phyloP scores from a whole-genome alignment of 2,888 invertebrate species.

The Rhorus exstirpatorius region DNA sequence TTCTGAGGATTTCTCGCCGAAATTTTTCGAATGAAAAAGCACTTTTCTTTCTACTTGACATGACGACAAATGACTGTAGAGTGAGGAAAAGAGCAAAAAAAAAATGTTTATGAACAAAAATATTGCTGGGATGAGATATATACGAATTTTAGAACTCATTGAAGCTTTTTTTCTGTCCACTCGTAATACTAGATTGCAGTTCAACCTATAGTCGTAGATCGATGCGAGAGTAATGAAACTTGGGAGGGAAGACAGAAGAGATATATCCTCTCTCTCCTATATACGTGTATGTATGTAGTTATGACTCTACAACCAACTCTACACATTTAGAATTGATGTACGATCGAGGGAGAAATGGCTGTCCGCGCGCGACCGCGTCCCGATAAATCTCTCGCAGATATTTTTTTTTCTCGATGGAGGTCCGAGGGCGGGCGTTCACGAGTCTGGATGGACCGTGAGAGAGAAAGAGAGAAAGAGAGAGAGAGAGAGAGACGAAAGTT shows the following conservation, averaged over 20 bases:
- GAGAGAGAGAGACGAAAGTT: conserved; percentile 25
- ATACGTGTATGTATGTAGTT: conserved; percentile 78
- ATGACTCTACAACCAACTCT: conserved; percentile 75
- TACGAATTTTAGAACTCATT: neutral
- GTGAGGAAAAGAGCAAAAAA: neutral
- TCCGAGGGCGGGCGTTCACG: too few relatives aligned
- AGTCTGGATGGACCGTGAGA: neutral
- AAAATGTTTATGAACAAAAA: neutral
- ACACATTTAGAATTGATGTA: conserved; percentile 80
- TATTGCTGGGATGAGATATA: neutral
- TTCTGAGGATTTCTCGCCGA: too few relatives aligned
- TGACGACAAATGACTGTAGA: too few relatives aligned
- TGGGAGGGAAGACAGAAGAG: conserved; percentile 65
- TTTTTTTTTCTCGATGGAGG: conserved; percentile 64
- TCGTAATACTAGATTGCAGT: neutral
- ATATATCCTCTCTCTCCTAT: conserved; percentile 23
- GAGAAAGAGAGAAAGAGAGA: conserved; percentile 11
- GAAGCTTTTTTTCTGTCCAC: neutral
- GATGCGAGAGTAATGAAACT: conserved; percentile 55
- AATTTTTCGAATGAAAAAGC: too few relatives aligned
- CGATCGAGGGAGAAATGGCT: conserved; percentile 83
- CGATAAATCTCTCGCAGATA: conserved; percentile 83
- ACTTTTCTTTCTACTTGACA: too few relatives aligned
- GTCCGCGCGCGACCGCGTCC: conserved; percentile 81
- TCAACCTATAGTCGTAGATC: conserved; percentile 1